Evolutionary conservation across 2,113 vertebrate genomes (phyloP).

Genomic region (Ciconia stormi): DNA sequence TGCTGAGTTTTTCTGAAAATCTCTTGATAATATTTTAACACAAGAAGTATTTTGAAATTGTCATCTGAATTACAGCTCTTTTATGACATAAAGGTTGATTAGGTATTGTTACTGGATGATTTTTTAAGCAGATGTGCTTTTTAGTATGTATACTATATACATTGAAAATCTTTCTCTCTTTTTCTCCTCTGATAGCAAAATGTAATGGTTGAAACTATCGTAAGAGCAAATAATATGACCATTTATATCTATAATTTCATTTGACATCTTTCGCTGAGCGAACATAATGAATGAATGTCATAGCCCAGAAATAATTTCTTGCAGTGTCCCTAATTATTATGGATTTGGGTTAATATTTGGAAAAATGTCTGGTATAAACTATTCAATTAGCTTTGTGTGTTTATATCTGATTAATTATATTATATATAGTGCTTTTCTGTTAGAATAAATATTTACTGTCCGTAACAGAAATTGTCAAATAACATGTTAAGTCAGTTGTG

Average conservation of each 20-base stretch:
- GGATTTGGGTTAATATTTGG: neutral
- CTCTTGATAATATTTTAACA: neutral
- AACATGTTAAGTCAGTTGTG: neutral
- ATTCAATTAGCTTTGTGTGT: neutral
- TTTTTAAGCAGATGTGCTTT: neutral
- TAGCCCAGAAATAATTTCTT: neutral
- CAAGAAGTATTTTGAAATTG: neutral
- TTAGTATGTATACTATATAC: neutral
- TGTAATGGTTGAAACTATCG: neutral
- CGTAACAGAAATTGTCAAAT: neutral
- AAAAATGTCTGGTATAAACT: neutral
- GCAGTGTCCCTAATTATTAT: neutral
- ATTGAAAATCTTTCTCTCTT: neutral
- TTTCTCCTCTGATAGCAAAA: neutral
- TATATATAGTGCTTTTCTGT: neutral
- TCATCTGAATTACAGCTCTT: neutral
- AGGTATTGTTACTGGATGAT: neutral
- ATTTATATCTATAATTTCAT: neutral
- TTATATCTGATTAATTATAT: neutral
- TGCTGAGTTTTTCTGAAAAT: neutral
- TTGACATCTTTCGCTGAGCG: neutral
- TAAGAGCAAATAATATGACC: neutral
- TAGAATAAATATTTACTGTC: neutral
- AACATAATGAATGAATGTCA: neutral
- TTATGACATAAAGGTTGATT: neutral